Percentiles rank a stretch among this genome's conserved stretches.
Conservation (phyloP, 2,113 vertebrate species). For the Paraplagusia blochii region DNA sequence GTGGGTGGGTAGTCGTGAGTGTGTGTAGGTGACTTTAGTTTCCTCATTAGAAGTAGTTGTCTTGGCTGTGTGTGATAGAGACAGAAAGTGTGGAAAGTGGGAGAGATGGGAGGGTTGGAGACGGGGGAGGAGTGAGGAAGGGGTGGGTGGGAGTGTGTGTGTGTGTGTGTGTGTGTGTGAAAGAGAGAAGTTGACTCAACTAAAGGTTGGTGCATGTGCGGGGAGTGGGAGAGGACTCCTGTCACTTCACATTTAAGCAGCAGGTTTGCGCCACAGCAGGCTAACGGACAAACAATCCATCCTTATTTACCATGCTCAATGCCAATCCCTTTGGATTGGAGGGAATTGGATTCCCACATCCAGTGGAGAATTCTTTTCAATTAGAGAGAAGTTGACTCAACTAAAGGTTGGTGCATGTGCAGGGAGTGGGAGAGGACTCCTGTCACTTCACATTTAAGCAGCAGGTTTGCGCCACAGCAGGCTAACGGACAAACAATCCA, state of each 20-base stretch:
- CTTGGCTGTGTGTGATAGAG: slow-evolving; percentile 13
- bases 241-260: slow-evolving; percentile 74
- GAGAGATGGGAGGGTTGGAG: slow-evolving; percentile 19
- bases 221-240: slow-evolving; percentile 29
- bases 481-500: slow-evolving; percentile 75
- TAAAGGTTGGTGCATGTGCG: slow-evolving; percentile 7
- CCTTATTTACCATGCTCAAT: slow-evolving; percentile 74
- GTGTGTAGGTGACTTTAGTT: slow-evolving; percentile 42
- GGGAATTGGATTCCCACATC: slow-evolving; percentile 72
- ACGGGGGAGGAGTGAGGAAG: slow-evolving; percentile 12
- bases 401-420: slow-evolving; percentile 6
- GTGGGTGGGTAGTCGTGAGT: slow-evolving; percentile 4
- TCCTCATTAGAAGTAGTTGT: slow-evolving; percentile 36
- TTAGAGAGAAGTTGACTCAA: slow-evolving; percentile 30
- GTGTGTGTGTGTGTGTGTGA: slow-evolving; percentile 3
- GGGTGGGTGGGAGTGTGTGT: not conserved
- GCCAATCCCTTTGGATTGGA: slow-evolving; percentile 65
- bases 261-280: slow-evolving; percentile 56
- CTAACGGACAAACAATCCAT: slow-evolving; percentile 76
- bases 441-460: slow-evolving; percentile 74
- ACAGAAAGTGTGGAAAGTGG: slow-evolving; percentile 10
- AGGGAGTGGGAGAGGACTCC: slow-evolving; percentile 18
- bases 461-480: slow-evolving; percentile 56
- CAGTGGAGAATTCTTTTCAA: slow-evolving; percentile 65
- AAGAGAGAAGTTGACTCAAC: slow-evolving; percentile 16